Percentiles rank a stretch among this genome's conserved stretches.
Evolutionary conservation across 2,113 vertebrate species (phyloP).

Genomic region (Chaenogobius annularis): DNA sequence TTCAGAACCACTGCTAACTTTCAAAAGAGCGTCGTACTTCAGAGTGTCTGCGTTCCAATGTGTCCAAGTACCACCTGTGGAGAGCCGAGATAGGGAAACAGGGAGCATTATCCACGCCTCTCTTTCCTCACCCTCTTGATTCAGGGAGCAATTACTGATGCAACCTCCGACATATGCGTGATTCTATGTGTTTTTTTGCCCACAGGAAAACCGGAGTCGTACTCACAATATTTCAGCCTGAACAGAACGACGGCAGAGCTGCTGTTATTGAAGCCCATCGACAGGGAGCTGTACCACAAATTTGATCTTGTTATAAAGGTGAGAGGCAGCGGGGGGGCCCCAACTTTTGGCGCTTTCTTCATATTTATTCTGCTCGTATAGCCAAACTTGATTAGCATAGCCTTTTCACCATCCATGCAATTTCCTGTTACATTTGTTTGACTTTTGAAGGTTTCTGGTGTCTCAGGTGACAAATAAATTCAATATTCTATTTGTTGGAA

Average conservation of each 20-base stretch:
- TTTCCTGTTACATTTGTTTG: neutral
- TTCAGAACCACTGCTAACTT: conserved; percentile 39
- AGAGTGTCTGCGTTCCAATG: conserved; percentile 11
- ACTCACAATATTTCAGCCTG: conserved; percentile 86
- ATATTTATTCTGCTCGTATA: neutral
- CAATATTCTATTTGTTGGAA: neutral
- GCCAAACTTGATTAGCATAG: neutral
- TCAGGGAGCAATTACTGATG: conserved; percentile 40
- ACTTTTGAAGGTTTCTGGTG: neutral
- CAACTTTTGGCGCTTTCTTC: neutral
- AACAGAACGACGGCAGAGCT: conserved; percentile 90
- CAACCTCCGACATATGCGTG: neutral
- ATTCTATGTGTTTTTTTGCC: conserved; percentile 5
- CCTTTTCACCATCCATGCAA: neutral
- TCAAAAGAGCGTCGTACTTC: conserved; percentile 19
- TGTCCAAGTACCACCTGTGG: conserved; percentile 35
- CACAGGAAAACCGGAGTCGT: conserved; percentile 90
- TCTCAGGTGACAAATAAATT: neutral
- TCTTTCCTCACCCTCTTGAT: conserved; percentile 31
- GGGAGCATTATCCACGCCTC: conserved; percentile 33
- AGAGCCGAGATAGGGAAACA: conserved; percentile 51
- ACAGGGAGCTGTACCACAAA: conserved; percentile 87
- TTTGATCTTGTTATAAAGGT: conserved; percentile 99
- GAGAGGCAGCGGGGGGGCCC: conserved; percentile 53
- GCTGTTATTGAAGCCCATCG: conserved; percentile 85